Conservation (phyloP, 1,140 invertebrate species). For the Neodiprion virginianus region DNA sequence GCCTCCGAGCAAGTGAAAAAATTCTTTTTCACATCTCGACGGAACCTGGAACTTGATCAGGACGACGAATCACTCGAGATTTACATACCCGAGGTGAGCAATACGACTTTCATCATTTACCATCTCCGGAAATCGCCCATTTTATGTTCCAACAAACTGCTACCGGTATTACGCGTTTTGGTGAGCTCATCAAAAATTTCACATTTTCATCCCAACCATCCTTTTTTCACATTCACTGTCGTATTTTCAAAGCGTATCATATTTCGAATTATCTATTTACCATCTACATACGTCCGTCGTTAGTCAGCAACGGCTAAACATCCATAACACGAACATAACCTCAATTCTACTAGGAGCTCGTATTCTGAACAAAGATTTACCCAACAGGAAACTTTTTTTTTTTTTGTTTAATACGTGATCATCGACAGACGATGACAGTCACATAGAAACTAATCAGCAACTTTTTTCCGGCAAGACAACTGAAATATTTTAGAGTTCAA, state of each 20-base stretch:
- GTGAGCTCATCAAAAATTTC: constrained; percentile 27
- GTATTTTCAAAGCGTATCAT: constrained; percentile 24
- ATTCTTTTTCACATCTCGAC: constrained; percentile 77
- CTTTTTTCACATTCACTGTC: constrained; percentile 19
- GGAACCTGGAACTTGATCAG: constrained; percentile 62
- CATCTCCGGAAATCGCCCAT: background rate
- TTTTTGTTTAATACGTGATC: too few relatives aligned
- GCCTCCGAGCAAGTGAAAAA: constrained; percentile 77
- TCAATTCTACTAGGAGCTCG: too few relatives aligned
- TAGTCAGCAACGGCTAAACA: too few relatives aligned
- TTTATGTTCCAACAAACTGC: constrained; percentile 23
- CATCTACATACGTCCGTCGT: too few relatives aligned
- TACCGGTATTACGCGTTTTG: constrained; percentile 42
- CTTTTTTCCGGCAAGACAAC: too few relatives aligned
- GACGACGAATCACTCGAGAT: constrained; percentile 75
- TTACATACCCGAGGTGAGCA: constrained; percentile 75
- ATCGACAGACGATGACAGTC: too few relatives aligned
- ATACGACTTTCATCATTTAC: background rate
- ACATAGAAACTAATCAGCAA: too few relatives aligned
- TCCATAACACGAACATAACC: too few relatives aligned
- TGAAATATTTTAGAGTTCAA: too few relatives aligned
- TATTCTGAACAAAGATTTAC: too few relatives aligned
- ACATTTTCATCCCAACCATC: too few relatives aligned
- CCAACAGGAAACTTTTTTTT: too few relatives aligned
- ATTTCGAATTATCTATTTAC: background rate